Base-by-base conservation (phyloP, 2,113 vertebrate genomes). In the Equus przewalskii region DNA sequence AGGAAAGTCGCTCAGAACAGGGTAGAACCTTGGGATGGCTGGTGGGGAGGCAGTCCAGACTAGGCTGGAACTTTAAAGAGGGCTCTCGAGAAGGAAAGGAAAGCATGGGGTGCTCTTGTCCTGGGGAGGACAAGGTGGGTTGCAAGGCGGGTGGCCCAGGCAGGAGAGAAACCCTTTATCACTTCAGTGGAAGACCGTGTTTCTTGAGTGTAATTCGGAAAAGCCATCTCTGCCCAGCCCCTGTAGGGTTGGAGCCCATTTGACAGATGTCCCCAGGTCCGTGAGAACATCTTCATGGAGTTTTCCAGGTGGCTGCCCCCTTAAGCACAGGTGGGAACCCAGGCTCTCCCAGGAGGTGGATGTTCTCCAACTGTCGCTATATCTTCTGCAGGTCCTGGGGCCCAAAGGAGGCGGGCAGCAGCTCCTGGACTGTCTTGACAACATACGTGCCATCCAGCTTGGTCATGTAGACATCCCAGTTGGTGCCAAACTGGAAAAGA, bases 341-440 rank as follows among this genome's bases (percentile, higher is more conserved):
- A 64, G 83, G 60, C 11, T 14, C 62, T 49, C 81, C 89, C 13
- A 5, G 56, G 64, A 2, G 0, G 56, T 12, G 41, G 81, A 28
- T 9, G 3, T 14, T 78, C 44, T 92, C n/a, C 6, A 1, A 28
- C 12, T 26, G 6, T 98, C 87, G 93, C 6, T 97, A 41, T 16
- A 5, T 19, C 98, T 97, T 98, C 91, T 98, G 97, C 87, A 99
- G 98, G 81, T 99, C 98, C 11, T 99, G 98, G 0, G 99, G 99
- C 28, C 99, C 99, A 0, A 99, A 99, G 28, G 99, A 99, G 67
- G 78, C n/a, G 0, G 99, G 99, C 69, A 99, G 99, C 44, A 99
- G 98, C 76, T 99, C 99, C 4, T 98, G 98, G 60, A 99, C 98
- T 0, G 97, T 99, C 98, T 97, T 99, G 87, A 98, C 97, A 0